Base-by-base conservation (phyloP, 30 jellyfish, hydroid and myxozoan genomes). In the Chrysaora quinquecirrha region DNA sequence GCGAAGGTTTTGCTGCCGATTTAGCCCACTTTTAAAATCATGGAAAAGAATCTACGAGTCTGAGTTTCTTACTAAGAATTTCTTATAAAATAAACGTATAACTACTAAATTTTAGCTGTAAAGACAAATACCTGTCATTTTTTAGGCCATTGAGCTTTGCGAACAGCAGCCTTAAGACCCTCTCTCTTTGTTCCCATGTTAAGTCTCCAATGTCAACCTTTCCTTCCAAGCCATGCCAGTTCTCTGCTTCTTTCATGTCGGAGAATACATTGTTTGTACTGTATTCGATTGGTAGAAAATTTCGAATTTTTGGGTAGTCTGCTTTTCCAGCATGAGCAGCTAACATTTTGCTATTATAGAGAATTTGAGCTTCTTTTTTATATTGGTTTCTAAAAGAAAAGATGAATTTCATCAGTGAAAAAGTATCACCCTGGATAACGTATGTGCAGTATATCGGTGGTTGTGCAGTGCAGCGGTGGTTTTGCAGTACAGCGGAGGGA, bases 121-220 rank as follows among this genome's bases (percentile, higher is more conserved):
- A n/a, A n/a, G n/a, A n/a, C n/a, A n/a, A n/a, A n/a, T n/a, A 84
- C 94, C 87, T 73, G 27, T 84, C 90, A 19, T 62, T 54, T 30
- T 82, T 84, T 23, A 56, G 64, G 30, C 97, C 97, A 75, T 93
- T 93, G 68, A 93, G 75, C 48, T 77, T 93, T n/a, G 98, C 97
- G 56, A 93, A 93, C 78, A 93, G 58, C 85, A 86, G 48, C 56
- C 98, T 60, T 64, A 93, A 47, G 2, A 93, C 97, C 56, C 86
- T 25, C 79, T 93, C 98, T 60, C 98, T 78, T 68, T 93, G 98
- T 52, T 93, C 98, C 98, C 98, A 93, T 0, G 97, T 93, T 25
- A 93, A 67, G 12, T 86, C 96, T 19, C 85, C 79, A 19, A 93
- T 86, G 63, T 86, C 97, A 0, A 86, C 96, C 58, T 56, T 81